Conservation (phyloP, 2,113 vertebrate genomes). For the Scolopax mira region DNA sequence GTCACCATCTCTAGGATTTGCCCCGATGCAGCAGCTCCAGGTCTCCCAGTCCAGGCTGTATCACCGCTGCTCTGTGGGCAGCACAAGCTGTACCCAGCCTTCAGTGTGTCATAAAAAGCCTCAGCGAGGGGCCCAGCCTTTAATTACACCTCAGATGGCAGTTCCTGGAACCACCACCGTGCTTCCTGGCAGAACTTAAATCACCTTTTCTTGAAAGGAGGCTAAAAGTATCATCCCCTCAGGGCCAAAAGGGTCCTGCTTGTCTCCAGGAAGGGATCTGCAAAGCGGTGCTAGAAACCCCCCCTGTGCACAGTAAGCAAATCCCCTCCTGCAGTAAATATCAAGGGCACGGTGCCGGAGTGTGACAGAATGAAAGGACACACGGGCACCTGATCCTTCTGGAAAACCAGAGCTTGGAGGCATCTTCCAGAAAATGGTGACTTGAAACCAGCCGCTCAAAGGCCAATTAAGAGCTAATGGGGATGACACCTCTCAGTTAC, state of each 20-base stretch:
- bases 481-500: constrained; percentile 31
- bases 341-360: background rate
- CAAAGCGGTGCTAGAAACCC: background rate
- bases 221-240: background rate
- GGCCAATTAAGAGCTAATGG: background rate
- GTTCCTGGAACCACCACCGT: constrained; percentile 21
- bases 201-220: background rate
- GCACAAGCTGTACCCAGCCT: background rate
- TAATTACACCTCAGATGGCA: background rate
- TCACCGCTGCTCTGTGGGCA: background rate
- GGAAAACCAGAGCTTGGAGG: background rate
- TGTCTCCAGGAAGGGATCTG: background rate
- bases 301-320: background rate
- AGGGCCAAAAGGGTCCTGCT: background rate
- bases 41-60: background rate
- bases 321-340: constrained; percentile 44
- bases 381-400: background rate
- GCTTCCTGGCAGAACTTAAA: constrained; percentile 29
- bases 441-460: constrained; percentile 17
- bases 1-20: background rate
- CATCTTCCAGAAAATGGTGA: constrained; percentile 30
- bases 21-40: background rate
- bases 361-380: constrained; percentile 39
- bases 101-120: background rate
- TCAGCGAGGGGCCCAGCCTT: background rate